Base-by-base conservation (phyloP, 1,140 invertebrate species). In the Colletes latitarsis region DNA sequence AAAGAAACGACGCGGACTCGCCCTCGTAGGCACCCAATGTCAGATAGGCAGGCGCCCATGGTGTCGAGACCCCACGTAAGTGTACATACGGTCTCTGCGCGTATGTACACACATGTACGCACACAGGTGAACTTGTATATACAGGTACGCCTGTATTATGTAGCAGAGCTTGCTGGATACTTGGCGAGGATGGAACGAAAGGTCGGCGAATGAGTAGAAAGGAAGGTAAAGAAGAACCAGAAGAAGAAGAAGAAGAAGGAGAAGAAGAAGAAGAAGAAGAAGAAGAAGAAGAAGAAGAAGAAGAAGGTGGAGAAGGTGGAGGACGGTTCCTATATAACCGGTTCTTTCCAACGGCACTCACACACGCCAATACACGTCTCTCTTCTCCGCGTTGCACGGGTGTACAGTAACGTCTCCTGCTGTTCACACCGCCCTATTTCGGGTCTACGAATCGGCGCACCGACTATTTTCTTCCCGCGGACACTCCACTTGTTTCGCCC, bases 321-420 rank as follows among this genome's bases (percentile, higher is more conserved):
- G 86, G 88, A 90, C 80, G 89, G 87, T 90, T 89, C 84, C 88
- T 90, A 89, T 87, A 91, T 88, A 92, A 92, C 91, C 91, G 91
- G 91, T 92, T 91, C 88, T 89, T 90, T 86, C 88, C 81, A 85
- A 78, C 71, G 72, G 66, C 67, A 62, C 68, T 81, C 82, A 62
- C 74, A 72, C 83, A 81, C 75, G 82, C 66, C 72, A 60, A 84
- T 86, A 70, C 73, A 64, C 73, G 72, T 30, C 55, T 75, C 81
- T 39, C 60, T 72, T 60, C 68, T 74, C 63, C 64, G n/a, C 57
- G 69, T 60, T 79, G 67, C 77, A 63, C 63, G 63, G 9, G 46
- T 46, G 75, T 63, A 77, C 64, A 63, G 72, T 64, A 74, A 84
- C 72, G 81, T 66, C 55, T 64, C 43, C 68, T 72, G 60, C 85